phyloP scores from a whole-genome alignment of 2,888 invertebrate species.

The Lacanobia oleracea region DNA sequence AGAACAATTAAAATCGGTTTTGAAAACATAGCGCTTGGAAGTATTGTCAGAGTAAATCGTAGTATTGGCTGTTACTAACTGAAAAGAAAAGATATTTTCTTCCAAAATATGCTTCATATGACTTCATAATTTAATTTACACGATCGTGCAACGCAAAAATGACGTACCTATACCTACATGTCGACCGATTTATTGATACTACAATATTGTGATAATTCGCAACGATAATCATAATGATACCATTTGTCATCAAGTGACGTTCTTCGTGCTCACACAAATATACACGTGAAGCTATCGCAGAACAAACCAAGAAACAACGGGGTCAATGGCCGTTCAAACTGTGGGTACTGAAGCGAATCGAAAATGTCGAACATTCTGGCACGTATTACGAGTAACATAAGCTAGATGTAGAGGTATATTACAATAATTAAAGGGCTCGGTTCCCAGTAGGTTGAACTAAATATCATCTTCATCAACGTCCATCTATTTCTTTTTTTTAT shows the following conservation, averaged over 20 bases:
- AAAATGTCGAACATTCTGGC: slow-evolving; percentile 15
- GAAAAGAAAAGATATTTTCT: no score
- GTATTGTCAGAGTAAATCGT: no score
- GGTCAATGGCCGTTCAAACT: slow-evolving; percentile 33
- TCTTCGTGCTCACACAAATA: slow-evolving; percentile 27
- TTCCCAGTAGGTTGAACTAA: neutral
- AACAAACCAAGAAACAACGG: slow-evolving; percentile 38
- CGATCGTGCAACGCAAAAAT: neutral
- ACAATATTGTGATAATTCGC: slow-evolving; percentile 9
- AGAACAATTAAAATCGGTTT: no score
- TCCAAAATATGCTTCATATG: neutral
- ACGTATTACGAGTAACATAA: neutral
- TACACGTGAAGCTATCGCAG: slow-evolving; percentile 36
- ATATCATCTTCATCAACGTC: neutral
- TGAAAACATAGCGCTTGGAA: no score
- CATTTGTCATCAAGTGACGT: slow-evolving; percentile 39
- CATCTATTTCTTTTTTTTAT: no score
- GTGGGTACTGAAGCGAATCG: neutral
- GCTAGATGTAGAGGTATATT: neutral
- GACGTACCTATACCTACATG: neutral
- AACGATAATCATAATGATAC: slow-evolving; percentile 17
- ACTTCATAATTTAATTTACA: neutral
- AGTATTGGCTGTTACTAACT: no score
- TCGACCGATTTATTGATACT: slow-evolving; percentile 1
- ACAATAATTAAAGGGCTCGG: neutral